These are phyloP conservation scores for Pammene fasciana DNA, from an alignment of 2,888 invertebrate genomes.

Conservation along the genomic window DNA sequence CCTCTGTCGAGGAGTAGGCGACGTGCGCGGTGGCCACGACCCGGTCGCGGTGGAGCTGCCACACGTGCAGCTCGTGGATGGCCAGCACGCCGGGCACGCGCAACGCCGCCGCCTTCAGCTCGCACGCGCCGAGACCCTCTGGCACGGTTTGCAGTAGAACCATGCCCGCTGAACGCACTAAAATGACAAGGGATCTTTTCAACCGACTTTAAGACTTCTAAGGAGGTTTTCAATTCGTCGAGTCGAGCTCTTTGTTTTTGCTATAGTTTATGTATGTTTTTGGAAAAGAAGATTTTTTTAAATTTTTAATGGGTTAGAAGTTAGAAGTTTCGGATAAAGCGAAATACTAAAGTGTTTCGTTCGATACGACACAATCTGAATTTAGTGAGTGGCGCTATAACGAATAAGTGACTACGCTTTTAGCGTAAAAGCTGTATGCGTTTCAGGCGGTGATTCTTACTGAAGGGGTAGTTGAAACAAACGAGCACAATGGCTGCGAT, in stretches of 20 bases:
- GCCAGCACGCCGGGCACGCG: constrained; percentile 76
- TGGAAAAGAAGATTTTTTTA: too few relatives aligned
- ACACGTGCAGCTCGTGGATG: constrained; percentile 94
- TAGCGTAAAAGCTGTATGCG: not conserved
- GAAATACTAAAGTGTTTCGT: too few relatives aligned
- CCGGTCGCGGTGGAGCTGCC: constrained; percentile 91
- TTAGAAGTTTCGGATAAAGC: too few relatives aligned
- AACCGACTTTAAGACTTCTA: too few relatives aligned
- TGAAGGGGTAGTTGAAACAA: constrained; percentile 90
- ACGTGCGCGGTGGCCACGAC: constrained; percentile 94
- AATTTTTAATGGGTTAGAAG: too few relatives aligned
- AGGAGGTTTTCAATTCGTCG: too few relatives aligned
- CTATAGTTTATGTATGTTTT: too few relatives aligned
- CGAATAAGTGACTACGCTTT: not conserved
- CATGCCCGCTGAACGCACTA: constrained; percentile 94
- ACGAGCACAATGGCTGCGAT: constrained; percentile 88
- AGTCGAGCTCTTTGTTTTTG: too few relatives aligned
- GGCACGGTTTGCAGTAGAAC: constrained; percentile 97
- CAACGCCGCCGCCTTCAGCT: constrained; percentile 70
- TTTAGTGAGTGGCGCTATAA: too few relatives aligned
- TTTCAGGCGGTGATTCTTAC: constrained; percentile 67
- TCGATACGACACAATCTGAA: too few relatives aligned
- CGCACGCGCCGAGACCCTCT: constrained; percentile 89
- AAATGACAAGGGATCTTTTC: not conserved
- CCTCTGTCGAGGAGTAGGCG: constrained; percentile 71